Evolutionary conservation across 2,113 vertebrate species (phyloP), one percentile per base, ranked within the genome.

Genomic region (Clarias macrocephalus): DNA sequence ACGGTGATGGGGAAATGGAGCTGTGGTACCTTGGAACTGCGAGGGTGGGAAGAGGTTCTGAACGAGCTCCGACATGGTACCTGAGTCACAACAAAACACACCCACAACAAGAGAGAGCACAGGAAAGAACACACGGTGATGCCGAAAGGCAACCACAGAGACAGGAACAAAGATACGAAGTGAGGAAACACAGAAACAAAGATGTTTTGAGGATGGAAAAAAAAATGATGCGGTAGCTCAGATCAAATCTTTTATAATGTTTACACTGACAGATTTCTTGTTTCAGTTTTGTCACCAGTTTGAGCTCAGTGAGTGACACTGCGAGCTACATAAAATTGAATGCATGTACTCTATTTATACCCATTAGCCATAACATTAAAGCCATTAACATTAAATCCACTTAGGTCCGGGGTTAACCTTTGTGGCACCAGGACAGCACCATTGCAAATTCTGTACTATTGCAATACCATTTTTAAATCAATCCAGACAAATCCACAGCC

Each of bases 41-140:
- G 95, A 96, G 89, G 95, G 95, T 92, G 95, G 95, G 91, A 96
- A 95, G 92, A 96, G 95, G 89, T 96, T 95, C 91, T 96, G 95
- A 93, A 96, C 95, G 90, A 96, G 96, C 92, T 96, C 95, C 94
- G 88, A 93, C 96, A 96, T 96, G 94, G 95, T 96, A 95, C 96
- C 95, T 96, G 95, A 91, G 84, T 73, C 90, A 94, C 94, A 90
- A 94, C 90, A 94, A 92, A 91, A 70, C 93, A 94, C 86, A 94
- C 91, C 93, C 92, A 94, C 91, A 94, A 85, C 75, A 83, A 70
- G 23, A 77, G 11, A 66, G 66, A 90, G 87, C 86, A 89, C 23
- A 82, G 75, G 66, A 87, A 9, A 59, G 37, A 25, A 33, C 52
- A 84, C 16, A 76, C 68, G 48, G 21, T 25, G 81, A 87, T 8